These are phyloP conservation scores for Leptopilina drosophilae DNA, from an alignment of 2,888 invertebrate species.

Conservation along the genomic window DNA sequence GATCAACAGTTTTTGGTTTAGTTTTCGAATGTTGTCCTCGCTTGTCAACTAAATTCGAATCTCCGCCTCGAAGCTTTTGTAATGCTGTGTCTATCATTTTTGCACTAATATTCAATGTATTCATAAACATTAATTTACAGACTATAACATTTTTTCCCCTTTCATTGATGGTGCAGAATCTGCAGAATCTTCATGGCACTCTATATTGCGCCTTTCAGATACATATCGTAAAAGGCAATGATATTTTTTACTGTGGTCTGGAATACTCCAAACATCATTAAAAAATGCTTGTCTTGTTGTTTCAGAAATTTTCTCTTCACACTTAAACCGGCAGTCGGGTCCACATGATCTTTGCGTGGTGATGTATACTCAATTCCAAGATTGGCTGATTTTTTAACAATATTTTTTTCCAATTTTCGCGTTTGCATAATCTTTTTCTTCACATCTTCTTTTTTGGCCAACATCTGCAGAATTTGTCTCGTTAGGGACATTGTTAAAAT, in stretches of 20 bases:
- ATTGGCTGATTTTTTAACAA: no score
- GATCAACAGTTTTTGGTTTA: background rate
- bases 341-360: constrained; percentile 36
- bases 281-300: constrained; percentile 10
- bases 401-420: constrained; percentile 15
- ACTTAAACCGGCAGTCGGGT: constrained; percentile 43
- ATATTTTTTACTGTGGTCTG: constrained; percentile 32
- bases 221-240: constrained; percentile 23
- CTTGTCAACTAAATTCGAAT: constrained; percentile 2
- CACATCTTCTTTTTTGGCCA: background rate
- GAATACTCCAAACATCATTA: constrained; percentile 19
- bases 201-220: constrained; percentile 8
- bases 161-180: constrained; percentile 9
- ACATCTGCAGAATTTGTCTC: background rate
- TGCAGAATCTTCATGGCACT: background rate
- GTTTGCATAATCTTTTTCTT: constrained; percentile 33
- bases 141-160: background rate
- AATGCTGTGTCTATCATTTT: constrained; percentile 7
- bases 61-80: background rate
- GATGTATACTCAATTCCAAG: no score
- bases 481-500: background rate
- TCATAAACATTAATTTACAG: no score
- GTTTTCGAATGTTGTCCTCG: background rate
- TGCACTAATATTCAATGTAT: no score
- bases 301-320: constrained; percentile 33